phyloP scores from a whole-genome alignment of 2,113 vertebrate genomes.

The Burhinus bistriatus region DNA sequence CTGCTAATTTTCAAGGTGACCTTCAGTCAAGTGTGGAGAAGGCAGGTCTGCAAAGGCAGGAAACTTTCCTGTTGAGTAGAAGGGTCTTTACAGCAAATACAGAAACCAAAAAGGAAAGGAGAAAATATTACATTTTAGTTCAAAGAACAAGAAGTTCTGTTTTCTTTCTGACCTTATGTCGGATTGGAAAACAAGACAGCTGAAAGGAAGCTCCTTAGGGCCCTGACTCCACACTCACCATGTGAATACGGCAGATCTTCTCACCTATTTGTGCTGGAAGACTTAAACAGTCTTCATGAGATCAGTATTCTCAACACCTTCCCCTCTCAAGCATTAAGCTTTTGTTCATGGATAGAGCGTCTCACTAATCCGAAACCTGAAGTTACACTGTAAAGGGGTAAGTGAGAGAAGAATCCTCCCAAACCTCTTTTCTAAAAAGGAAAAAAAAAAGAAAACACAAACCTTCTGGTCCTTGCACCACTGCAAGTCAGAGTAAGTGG shows the following conservation, averaged over 20 bases:
- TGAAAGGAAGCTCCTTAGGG: not conserved
- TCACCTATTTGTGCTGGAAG: not conserved
- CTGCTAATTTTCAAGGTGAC: not conserved
- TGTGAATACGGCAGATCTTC: rapidly evolving
- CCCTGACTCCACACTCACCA: not conserved
- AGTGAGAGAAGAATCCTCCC: not conserved
- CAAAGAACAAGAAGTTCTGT: not conserved
- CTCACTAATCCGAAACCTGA: not conserved
- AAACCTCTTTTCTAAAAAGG: not conserved
- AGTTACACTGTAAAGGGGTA: not conserved
- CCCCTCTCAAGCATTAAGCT: not conserved
- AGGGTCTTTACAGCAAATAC: not conserved
- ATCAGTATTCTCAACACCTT: not conserved
- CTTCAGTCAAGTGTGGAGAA: not conserved
- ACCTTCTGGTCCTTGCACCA: not conserved
- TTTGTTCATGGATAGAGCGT: not conserved
- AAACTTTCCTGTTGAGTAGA: not conserved
- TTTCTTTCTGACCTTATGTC: not conserved
- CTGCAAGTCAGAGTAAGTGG: not conserved
- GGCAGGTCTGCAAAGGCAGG: not conserved
- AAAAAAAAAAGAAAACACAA: not conserved
- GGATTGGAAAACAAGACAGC: not conserved
- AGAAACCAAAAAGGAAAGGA: not conserved
- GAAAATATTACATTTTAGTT: not conserved
- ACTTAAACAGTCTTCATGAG: too few relatives aligned